Base-by-base conservation (phyloP, 2,113 vertebrate species). In the Parotia lawesii region DNA sequence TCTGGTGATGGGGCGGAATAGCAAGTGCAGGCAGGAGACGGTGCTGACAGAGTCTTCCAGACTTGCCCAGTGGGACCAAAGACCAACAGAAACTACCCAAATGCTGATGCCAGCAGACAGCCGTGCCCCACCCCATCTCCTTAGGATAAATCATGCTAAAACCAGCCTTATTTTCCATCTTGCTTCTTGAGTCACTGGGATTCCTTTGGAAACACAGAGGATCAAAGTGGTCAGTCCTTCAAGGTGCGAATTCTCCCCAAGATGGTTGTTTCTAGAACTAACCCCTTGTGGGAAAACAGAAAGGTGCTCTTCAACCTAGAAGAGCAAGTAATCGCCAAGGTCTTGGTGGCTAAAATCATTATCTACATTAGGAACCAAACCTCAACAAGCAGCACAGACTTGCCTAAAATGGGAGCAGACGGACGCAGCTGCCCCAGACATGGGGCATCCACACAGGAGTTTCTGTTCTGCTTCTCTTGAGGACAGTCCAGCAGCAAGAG, bases 121-220 rank as follows among this genome's bases (percentile, higher is more conserved):
- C 82, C 0, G 15, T 92, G 85, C 80, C 82, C 85, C 93, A 58
- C 74, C 89, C 85, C 65, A 69, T 66, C 75, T 87, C 77, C 71
- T 93, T 71, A 76, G 77, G 62, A 38, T 65, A 86, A 94, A 57
- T 73, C 93, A 93, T 92, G 79, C 86, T 89, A 90, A 80, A 95
- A 96, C 93, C 94, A 94, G 94, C 91, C 93, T 96, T 56, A 51
- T 83, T 90, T 51, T 95, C 78, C 72, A 94, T 93, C 87, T 87
- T 86, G 80, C 10, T 88, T 45, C 91, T 96, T 64, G 69, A 91
- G 82, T 86, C 92, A 93, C 53, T 79, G 85, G 74, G 61, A 87
- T 95, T 94, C 95, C 90, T 94, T 65, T 69, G 81, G 85, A 53
- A 96, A 94, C 81, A 85, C 0, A 1, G 69, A 66, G 33, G 73